These are phyloP conservation scores for Todiramphus chloris DNA, from an alignment of 2,113 vertebrate genomes.

Conservation along the genomic window DNA sequence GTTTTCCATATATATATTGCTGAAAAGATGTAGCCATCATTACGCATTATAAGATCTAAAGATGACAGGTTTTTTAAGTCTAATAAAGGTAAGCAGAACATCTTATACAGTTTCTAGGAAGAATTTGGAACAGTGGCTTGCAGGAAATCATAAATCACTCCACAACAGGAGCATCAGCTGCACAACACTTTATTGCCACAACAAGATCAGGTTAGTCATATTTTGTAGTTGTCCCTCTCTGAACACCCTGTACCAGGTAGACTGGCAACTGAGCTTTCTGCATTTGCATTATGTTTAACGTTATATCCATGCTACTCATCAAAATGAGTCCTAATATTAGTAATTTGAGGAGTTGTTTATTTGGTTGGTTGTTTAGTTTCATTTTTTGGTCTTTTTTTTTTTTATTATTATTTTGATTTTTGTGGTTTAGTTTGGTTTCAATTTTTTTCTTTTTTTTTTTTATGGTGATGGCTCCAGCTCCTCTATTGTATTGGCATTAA, in stretches of 20 bases:
- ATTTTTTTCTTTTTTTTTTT: not conserved
- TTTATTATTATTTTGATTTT: not conserved
- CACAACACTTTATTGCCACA: not conserved
- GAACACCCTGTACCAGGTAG: not conserved
- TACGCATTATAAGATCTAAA: not conserved
- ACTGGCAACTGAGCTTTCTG: not conserved
- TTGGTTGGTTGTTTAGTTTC: not conserved
- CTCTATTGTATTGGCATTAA: not conserved
- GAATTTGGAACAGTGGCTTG: not conserved
- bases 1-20: not conserved
- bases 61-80: not conserved
- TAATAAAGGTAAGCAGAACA: not conserved
- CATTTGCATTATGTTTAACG: not conserved
- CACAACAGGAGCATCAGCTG: not conserved
- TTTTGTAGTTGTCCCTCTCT: not conserved
- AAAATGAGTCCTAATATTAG: not conserved
- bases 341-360: not conserved
- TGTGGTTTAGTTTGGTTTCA: not conserved
- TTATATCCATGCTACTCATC: not conserved
- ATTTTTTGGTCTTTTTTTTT: too few species aligned
- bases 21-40: not conserved
- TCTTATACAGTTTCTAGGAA: not conserved
- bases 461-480: not conserved
- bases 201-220: not conserved
- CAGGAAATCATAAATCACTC: not conserved